Evolutionary conservation across 2,797 vertebrate genomes (phyloP), one percentile per base, ranked within the genome.

Genomic region (Hyperoplus lanceolatus): DNA sequence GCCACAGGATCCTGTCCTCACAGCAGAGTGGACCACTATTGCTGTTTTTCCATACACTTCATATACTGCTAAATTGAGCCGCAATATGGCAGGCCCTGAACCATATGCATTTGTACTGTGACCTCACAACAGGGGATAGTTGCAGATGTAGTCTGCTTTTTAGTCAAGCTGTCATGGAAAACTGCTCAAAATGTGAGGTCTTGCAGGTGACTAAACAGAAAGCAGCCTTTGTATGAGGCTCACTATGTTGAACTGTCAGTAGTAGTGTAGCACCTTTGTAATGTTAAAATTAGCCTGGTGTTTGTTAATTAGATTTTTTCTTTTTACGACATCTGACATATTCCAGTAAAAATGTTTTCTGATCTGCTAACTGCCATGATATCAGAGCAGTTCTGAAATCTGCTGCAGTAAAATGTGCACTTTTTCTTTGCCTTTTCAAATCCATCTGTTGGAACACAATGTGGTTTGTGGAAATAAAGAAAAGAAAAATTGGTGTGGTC

Each of bases 1-100:
- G 84, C 80, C 86, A 59, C 42, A 11, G 51, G 71, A 82, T 81
- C 59, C 75, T 55, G 61, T 79, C 85, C 73, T 85, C 75, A 63
- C 77, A 82, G 73, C 56, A 38, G 68, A 83, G 61, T 12, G 45
- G 70, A 75, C 75, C 60, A 61, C 78, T 13, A 21, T 1, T 61
- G 56, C 69, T 12, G 62, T 56, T 84, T 53, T 81, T 79, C 43
- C 16, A 77, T 75, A 73, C 56, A 36, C 49, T 65, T 3, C 29
- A 51, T 55, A 39, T 79, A 39, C 41, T 29, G 58, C 41, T 80
- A 76, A 70, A 83, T 72, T 71, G 74, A 83, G 69, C 58, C 66
- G 6, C 78, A 70, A 64, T 75, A 77, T 61, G 43, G 61, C 11
- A 54, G 54, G 67, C 18, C 60, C n/a, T 58, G 73, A 74, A 68